Evolutionary conservation across 2,113 vertebrate species (phyloP), one percentile per base, ranked within the genome.

Genomic region (Camelus bactrianus): DNA sequence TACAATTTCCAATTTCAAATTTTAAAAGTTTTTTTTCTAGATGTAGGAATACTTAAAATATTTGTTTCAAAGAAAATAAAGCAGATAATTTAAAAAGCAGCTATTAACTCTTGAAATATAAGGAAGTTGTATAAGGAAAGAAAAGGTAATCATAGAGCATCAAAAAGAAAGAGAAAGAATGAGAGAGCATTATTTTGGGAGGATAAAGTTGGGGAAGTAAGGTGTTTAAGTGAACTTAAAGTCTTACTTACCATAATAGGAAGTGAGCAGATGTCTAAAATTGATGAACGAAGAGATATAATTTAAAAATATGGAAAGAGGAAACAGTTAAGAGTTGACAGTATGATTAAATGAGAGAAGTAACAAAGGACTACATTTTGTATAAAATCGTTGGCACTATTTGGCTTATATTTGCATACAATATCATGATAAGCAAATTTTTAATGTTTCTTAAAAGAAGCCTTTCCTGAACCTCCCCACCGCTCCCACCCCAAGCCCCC

Each of bases 261-360:
- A 90, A 81, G 60, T 89, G n/a, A 75, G 50, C 65, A 84, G 48
- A 12, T 56, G 46, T 64, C 64, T 58, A 58, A 76, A 73, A 89
- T 30, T 67, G 42, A 46, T 69, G 28, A 86, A 48, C 50, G 17
- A 38, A 64, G 24, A 73, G 20, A 1, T 85, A 24, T 58, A 67
- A 54, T 48, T 89, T 90, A 67, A 86, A 96, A 94, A 86, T 75
- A 70, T 17, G 48, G 22, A 81, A 32, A 84, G 72, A 69, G 48
- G 20, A 75, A 93, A 75, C 22, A 22, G 7, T 56, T 91, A 82
- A 80, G 32, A 90, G 22, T 65, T 48, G 17, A 50, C 17, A 35
- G 13, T 86, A 42, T 86, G 67, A 58, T 70, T 70, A 76, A 16
- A 93, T 69, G 60, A 96, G 35, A 54, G 20, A 19, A 19, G 30